These are phyloP conservation scores for Nezara viridula DNA, from an alignment of 2,888 invertebrate species.

Conservation along the genomic window DNA sequence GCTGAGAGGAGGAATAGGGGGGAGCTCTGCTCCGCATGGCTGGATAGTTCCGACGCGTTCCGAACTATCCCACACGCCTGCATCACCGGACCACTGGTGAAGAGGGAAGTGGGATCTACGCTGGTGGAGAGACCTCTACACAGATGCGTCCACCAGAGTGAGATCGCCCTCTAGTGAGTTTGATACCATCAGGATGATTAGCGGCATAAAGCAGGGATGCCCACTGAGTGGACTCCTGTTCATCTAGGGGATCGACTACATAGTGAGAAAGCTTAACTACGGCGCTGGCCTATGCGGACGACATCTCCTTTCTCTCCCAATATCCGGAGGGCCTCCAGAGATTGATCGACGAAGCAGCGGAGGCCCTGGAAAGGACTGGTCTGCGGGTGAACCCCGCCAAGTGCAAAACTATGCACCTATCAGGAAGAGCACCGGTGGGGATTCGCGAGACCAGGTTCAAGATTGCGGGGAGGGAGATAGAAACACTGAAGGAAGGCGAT, in stretches of 20 bases:
- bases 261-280: background rate
- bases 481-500: too few species aligned
- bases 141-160: background rate
- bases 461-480: too few species aligned
- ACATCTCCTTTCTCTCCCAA: too few species aligned
- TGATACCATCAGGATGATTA: constrained; percentile 12
- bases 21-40: background rate
- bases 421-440: too few species aligned
- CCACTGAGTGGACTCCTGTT: constrained; percentile 3
- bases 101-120: constrained; percentile 41
- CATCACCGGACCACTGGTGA: constrained; percentile 26
- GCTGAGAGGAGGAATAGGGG: background rate
- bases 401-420: too few species aligned
- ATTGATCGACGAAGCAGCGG: too few species aligned
- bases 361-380: too few species aligned
- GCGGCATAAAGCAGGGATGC: too few species aligned
- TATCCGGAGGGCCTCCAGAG: too few species aligned
- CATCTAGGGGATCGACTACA: constrained; percentile 46
- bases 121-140: constrained; percentile 52
- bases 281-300: too few species aligned
- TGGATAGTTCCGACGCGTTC: background rate
- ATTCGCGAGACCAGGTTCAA: too few species aligned
- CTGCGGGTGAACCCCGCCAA: too few species aligned
- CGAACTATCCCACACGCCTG: constrained; percentile 52
- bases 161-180: background rate